Percentiles rank a stretch among this genome's conserved stretches.
phyloP scores from a whole-genome alignment of 1,140 invertebrate species.

The Elymnias hypermnestra region DNA sequence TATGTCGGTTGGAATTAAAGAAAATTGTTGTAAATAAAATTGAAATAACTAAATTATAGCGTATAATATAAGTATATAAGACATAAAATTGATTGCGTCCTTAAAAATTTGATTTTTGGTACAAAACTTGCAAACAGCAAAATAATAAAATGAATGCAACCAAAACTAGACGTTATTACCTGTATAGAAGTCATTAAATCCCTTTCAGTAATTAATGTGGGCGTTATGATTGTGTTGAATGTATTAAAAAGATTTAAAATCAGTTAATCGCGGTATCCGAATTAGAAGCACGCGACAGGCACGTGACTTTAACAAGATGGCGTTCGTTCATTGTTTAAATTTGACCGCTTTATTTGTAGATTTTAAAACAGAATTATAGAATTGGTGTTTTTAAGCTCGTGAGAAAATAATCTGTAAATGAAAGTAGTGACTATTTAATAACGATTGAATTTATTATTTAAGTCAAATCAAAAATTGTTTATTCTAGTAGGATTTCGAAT shows the following conservation, averaged over 20 bases:
- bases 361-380: constrained; percentile 24
- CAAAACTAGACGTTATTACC: constrained; percentile 1
- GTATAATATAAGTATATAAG: too few species aligned
- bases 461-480: too few species aligned
- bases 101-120: too few species aligned
- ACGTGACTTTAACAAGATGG: constrained; percentile 34
- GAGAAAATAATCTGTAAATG: too few species aligned
- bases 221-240: background rate
- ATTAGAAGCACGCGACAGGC: constrained; percentile 24
- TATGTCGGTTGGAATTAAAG: constrained; percentile 6
- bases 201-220: background rate
- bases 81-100: too few species aligned
- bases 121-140: background rate
- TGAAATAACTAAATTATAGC: too few species aligned
- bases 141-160: background rate
- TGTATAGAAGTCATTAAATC: background rate
- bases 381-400: constrained; percentile 15
- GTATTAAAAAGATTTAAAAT: constrained; percentile 21
- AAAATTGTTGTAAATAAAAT: too few species aligned
- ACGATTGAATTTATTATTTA: too few species aligned
- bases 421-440: too few species aligned
- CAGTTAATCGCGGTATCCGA: constrained; percentile 27
- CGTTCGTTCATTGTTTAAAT: constrained; percentile 23
- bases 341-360: constrained; percentile 25
- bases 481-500: too few species aligned